A percentile compares a stretch with the other conserved stretches of the same genome.
phyloP scores from a whole-genome alignment of 2,888 invertebrate species.

The Melipona beecheii region DNA sequence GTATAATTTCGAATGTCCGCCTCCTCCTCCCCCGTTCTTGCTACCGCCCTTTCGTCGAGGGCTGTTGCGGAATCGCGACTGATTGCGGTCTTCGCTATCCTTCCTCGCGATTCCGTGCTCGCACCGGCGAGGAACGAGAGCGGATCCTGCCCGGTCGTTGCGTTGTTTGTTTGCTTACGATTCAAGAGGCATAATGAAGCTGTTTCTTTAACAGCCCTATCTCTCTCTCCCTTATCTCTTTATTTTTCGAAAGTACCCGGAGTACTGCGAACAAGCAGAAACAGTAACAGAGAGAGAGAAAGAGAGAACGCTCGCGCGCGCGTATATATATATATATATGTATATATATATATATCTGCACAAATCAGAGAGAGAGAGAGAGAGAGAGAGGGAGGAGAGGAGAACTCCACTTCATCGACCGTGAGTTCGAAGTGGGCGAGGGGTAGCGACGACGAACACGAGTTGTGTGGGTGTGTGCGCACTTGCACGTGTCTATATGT shows the following conservation, averaged over 20 bases:
- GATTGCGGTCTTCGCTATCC: constrained; percentile 41
- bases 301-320: not conserved
- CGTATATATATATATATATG: not conserved
- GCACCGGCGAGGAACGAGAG: constrained; percentile 16
- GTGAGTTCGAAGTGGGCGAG: constrained; percentile 49
- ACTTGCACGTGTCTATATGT: not conserved
- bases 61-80: constrained; percentile 27
- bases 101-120: constrained; percentile 25
- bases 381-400: constrained; percentile 26
- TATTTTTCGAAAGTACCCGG: constrained; percentile 57
- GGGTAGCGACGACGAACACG: constrained; percentile 30
- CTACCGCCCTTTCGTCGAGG: not conserved
- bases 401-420: constrained; percentile 64
- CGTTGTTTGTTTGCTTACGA: constrained; percentile 68
- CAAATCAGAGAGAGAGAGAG: not conserved
- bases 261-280: constrained; percentile 37
- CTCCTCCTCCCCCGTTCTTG: not conserved
- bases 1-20: constrained; percentile 47
- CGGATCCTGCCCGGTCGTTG: constrained; percentile 23
- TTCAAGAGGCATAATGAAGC: constrained; percentile 66
- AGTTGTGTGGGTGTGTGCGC: constrained; percentile 11
- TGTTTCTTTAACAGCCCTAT: constrained; percentile 45
- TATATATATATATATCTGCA: not conserved
- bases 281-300: constrained; percentile 20
- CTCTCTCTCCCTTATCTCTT: constrained; percentile 44